Percentiles rank a stretch among this genome's conserved stretches.
These are phyloP conservation scores for Paracanthobrama guichenoti DNA, from an alignment of 2,113 vertebrate species.

Conservation along the genomic window DNA sequence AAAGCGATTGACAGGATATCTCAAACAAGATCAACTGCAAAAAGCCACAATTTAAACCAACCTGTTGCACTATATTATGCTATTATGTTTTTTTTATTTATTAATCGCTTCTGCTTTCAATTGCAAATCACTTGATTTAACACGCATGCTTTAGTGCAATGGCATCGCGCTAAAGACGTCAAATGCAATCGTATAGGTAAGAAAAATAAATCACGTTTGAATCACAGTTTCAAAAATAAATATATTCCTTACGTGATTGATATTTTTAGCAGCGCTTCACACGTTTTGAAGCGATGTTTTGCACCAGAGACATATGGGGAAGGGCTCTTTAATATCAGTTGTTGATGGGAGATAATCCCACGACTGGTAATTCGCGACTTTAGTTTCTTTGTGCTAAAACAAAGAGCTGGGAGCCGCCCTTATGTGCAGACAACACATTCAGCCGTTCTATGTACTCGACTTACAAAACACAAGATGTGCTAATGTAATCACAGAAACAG, in stretches of 20 bases:
- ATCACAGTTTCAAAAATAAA: background rate
- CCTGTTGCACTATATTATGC: background rate
- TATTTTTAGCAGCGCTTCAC: background rate
- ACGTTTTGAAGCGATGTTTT: background rate
- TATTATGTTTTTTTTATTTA: background rate
- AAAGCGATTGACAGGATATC: background rate
- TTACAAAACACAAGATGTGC: conserved; percentile 57
- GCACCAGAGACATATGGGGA: background rate
- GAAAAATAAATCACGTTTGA: no score
- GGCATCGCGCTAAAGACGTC: background rate
- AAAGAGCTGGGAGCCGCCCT: conserved; percentile 60
- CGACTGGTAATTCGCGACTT: conserved; percentile 14
- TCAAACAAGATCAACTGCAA: background rate
- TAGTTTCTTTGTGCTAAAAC: conserved; percentile 64
- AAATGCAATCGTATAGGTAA: background rate
- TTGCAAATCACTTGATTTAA: background rate
- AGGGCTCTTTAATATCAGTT: conserved; percentile 46
- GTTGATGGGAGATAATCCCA: conserved; percentile 58
- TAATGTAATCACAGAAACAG: conserved; percentile 57
- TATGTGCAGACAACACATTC: conserved; percentile 46
- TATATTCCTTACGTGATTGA: no score
- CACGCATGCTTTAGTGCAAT: background rate
- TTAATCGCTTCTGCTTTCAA: background rate
- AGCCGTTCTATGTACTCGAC: conserved; percentile 21
- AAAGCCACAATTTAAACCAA: background rate